Percentiles rank a stretch among this genome's conserved stretches.
Conservation (phyloP, 2,797 vertebrate species). For the Merluccius polli region DNA sequence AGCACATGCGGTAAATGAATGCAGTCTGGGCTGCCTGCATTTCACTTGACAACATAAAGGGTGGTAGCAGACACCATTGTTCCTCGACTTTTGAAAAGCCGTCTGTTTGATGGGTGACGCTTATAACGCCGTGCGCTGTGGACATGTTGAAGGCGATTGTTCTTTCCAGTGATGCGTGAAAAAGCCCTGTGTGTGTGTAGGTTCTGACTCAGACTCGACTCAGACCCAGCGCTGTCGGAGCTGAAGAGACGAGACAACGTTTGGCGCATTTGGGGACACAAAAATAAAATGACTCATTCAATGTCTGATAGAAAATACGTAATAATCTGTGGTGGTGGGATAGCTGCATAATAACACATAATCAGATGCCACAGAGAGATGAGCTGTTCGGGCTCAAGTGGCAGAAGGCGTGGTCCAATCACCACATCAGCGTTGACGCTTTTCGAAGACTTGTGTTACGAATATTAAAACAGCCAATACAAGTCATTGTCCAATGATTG, state of each 20-base stretch:
- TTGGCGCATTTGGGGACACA: slow-evolving; percentile 15
- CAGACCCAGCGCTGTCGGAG: slow-evolving; percentile 29
- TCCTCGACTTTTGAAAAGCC: background rate
- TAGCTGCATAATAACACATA: slow-evolving; percentile 9
- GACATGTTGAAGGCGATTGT: slow-evolving; percentile 15
- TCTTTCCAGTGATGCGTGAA: slow-evolving; percentile 27
- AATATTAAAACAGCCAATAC: background rate
- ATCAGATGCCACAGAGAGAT: slow-evolving; percentile 1
- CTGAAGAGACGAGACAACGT: slow-evolving; percentile 20
- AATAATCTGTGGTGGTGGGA: slow-evolving; percentile 15
- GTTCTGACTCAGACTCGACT: slow-evolving; percentile 31
- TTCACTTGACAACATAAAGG: background rate
- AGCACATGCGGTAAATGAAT: background rate
- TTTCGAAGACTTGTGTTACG: background rate
- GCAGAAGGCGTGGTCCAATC: slow-evolving; percentile 1
- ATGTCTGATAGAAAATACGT: slow-evolving; percentile 12
- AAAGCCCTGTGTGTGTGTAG: slow-evolving; percentile 17
- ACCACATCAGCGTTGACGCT: background rate
- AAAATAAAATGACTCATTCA: slow-evolving; percentile 22
- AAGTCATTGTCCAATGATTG: background rate
- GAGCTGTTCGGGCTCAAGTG: slow-evolving; percentile 8
- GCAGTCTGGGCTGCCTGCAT: background rate
- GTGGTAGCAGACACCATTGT: background rate
- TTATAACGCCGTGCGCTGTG: background rate
- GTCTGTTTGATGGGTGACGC: background rate